Base-by-base conservation (phyloP, 2,888 invertebrate species). In the Chloromyia formosa region DNA sequence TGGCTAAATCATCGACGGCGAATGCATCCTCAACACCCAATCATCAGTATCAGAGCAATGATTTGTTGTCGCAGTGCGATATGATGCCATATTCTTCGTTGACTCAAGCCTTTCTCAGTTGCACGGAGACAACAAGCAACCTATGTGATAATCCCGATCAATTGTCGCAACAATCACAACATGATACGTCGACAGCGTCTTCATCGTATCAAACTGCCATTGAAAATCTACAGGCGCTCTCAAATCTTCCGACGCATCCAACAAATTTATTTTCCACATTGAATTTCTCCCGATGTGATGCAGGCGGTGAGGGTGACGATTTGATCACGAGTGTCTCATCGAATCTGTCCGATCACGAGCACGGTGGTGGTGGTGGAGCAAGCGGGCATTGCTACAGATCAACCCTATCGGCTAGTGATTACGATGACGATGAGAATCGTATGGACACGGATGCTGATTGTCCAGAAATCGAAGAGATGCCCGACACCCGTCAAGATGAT, bases 251-350 rank as follows among this genome's bases (percentile, higher is more conserved):
- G 83, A 77, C 80, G 53, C 87, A 87, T 1, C 86, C 86, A 56
- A 85, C 86, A 0, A 88, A 87, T 0, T 87, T 88, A 80, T 81
- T 88, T 35, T 87, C 87, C 0, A 87, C 87, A 78, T 87, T 88
- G 78, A 87, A 79, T 73, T 77, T 79, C 16, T 78, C 80, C 18
- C 78, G 77, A 35, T 74, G 73, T 27, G 61, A 53, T 2, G n/a
- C 27, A 23, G 45, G 64, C n/a, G 22, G 35, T 14, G 79, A 78
- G 71, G 78, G 77, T n/a, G 76, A 78, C 22, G 74, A 75, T 4
- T 64, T 79, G n/a, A 80, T 80, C 56, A 78, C 79, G 58, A 79
- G 75, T 60, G 77, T 80, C 1, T 40, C 78, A 7, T 49, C 79
- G 2, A n/a, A 64, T n/a, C 9, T n/a, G 14, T 35, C 58, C 23